Evolutionary conservation across 2,113 vertebrate genomes (phyloP), one percentile per base, ranked within the genome.

Genomic region (Alosa alosa): DNA sequence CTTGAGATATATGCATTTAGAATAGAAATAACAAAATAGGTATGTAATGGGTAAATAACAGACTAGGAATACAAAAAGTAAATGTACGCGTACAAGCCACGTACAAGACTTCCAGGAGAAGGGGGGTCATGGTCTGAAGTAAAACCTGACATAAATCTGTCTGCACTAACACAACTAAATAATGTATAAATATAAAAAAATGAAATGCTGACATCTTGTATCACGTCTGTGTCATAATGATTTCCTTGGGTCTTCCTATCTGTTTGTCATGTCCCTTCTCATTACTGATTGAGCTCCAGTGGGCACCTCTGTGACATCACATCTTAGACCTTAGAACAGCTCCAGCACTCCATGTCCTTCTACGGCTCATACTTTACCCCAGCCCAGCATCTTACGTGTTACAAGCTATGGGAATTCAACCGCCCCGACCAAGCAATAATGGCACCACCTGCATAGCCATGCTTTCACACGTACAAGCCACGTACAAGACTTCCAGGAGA

Each of bases 101-200:
- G 72, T 39, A 36, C 72, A 41, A 39, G 72, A 13, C 72, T 17
- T 78, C 72, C 72, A 36, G 72, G 31, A 78, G 64, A 13, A 6
- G 13, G 31, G 64, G 64, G 2, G 10, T 9, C 64, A 36, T 25
- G 25, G 64, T 3, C 64, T 25, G 31, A 25, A 31, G 25, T 36
- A 17, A 78, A 78, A 78, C 25, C 72, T 17, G 72, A 78, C 72
- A 78, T 78, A 78, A 78, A 39, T 78, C 72, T 78, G 25, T 78
- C 72, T 31, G 72, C 31, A 36, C 72, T 39, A 78, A 78, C 36
- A 78, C 72, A 78, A 78, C 31, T 31, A 75, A 31, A 78, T 13
- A 78, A 39, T 36, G 39, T 41, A 41, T 36, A 13, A 78, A 15
- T 39, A 72, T 3, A 31, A 11, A 64, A 64, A 64, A 64, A 64